Evolutionary conservation across 1,140 invertebrate genomes (phyloP), one percentile per base, ranked within the genome.

Genomic region (Ganaspis sp.): DNA sequence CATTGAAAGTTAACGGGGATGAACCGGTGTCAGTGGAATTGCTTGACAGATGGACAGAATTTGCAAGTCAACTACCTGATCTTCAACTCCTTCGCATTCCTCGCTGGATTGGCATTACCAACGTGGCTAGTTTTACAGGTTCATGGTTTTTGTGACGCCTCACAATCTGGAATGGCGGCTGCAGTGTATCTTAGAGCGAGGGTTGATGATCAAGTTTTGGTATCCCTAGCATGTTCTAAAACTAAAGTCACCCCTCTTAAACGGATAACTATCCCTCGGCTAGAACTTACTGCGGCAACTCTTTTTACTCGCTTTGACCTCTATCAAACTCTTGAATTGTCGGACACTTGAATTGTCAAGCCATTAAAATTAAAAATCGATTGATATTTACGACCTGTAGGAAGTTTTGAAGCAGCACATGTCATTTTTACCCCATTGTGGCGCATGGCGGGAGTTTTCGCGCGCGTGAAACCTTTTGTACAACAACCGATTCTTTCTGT

Each of bases 1-100:
- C 37, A 11, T 8, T 77, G 4, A 80, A 86, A 4, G 6, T 85
- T 1, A 81, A 74, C 4, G 90, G 88, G 87, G 86, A 90, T 74
- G 85, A 88, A 0, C 23, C 37, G 17, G 2, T 34, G 6, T 6
- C 29, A 38, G 84, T 2, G 1, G 4, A 12, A 9, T 54, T 17
- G 74, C 71, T 79, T 4, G 79, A 78, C 45, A 69, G 78, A n/a
- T 15, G 72, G 42, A 81, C n/a, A 38, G 58, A 34, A 9, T 34
- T 34, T 34, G 6, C 6, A 3, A 6, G 6, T 34, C 29, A 34
- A 6, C 6, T 34, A 34, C 6, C 29, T 34, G n/a, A n/a, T n/a
- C n/a, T n/a, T n/a, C n/a, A n/a, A 3, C 29, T 6, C 29, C 6
- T 6, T 34, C 29, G 29, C 29, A 34, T 34, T 34, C 29, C 29